These are phyloP conservation scores for Carettochelys insculpta DNA, from an alignment of 2,113 vertebrate genomes.

Conservation along the genomic window DNA sequence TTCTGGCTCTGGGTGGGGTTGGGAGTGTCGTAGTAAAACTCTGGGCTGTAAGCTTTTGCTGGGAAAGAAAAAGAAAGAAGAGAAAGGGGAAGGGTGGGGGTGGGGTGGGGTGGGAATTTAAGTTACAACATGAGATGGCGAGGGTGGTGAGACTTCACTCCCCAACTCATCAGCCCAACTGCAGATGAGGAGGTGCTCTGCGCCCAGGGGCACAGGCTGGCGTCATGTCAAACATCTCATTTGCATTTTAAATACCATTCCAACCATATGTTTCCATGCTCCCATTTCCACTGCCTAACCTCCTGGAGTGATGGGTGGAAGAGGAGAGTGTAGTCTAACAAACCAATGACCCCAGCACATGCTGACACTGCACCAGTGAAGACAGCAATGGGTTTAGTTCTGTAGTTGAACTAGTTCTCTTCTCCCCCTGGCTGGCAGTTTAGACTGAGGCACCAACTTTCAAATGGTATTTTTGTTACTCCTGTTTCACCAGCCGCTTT, in stretches of 20 bases:
- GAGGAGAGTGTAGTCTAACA: not conserved
- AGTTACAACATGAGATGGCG: not conserved
- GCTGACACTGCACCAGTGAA: not conserved
- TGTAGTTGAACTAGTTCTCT: slow-evolving; percentile 17
- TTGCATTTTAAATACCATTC: not conserved
- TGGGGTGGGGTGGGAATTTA: not conserved
- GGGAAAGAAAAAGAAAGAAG: not conserved
- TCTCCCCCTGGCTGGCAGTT: slow-evolving; percentile 31
- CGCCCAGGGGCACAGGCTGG: not conserved
- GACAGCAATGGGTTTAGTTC: not conserved
- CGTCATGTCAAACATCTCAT: not conserved
- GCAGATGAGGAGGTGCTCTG: not conserved
- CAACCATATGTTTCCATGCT: not conserved
- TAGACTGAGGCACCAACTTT: slow-evolving; percentile 11
- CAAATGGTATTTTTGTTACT: slow-evolving; percentile 27
- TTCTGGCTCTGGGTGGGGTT: slow-evolving; percentile 92
- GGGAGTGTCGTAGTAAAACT: slow-evolving; percentile 98
- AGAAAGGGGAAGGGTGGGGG: slow-evolving; percentile 45
- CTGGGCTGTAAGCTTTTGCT: slow-evolving; percentile 94
- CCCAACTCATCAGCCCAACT: not conserved
- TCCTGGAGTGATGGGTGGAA: not conserved
- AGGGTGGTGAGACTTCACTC: not conserved
- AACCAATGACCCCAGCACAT: not conserved
- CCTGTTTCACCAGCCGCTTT: slow-evolving; percentile 48
- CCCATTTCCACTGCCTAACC: slow-evolving; percentile 6